These are phyloP conservation scores for Notarius lentiginosus DNA, from an alignment of 2,113 vertebrate genomes.

Conservation along the genomic window DNA sequence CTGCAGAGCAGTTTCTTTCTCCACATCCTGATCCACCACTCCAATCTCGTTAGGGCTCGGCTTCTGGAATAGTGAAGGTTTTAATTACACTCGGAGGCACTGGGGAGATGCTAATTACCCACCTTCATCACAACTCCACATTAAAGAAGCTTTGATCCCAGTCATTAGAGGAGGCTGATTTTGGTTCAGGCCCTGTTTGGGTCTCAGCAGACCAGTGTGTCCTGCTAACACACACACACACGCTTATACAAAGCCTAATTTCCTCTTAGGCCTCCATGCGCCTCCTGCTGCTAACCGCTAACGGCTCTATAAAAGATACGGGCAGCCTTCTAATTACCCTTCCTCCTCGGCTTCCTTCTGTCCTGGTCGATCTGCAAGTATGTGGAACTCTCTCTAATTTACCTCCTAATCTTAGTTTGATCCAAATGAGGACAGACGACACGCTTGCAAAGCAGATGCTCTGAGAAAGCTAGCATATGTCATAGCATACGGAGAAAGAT, in stretches of 20 bases:
- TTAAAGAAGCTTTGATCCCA: slow-evolving; percentile 56
- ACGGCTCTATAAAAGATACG: slow-evolving; percentile 61
- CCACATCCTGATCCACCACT: not conserved
- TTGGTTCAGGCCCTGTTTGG: slow-evolving; percentile 27
- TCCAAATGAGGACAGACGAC: slow-evolving; percentile 3
- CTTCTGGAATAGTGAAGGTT: slow-evolving; percentile 41
- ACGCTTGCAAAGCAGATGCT: slow-evolving; percentile 1
- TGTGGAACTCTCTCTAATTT: slow-evolving; percentile 57
- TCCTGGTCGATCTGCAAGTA: slow-evolving; percentile 29
- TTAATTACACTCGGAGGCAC: slow-evolving; percentile 53
- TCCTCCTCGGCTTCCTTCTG: slow-evolving; percentile 23
- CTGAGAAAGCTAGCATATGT: slow-evolving; percentile 1
- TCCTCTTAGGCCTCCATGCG: slow-evolving; percentile 47
- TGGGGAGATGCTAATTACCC: slow-evolving; percentile 55
- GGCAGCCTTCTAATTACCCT: slow-evolving; percentile 58
- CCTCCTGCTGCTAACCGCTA: slow-evolving; percentile 57
- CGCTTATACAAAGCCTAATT: slow-evolving; percentile 42
- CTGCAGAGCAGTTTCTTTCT: not conserved
- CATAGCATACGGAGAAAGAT: not conserved
- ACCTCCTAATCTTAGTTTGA: slow-evolving; percentile 30
- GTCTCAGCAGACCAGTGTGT: slow-evolving; percentile 34
- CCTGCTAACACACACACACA: slow-evolving; percentile 14
- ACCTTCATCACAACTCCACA: slow-evolving; percentile 55
- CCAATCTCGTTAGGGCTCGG: not conserved
- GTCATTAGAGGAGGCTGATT: slow-evolving; percentile 53